Conservation (phyloP, 2,797 vertebrate species). For the Acomys russatus region DNA sequence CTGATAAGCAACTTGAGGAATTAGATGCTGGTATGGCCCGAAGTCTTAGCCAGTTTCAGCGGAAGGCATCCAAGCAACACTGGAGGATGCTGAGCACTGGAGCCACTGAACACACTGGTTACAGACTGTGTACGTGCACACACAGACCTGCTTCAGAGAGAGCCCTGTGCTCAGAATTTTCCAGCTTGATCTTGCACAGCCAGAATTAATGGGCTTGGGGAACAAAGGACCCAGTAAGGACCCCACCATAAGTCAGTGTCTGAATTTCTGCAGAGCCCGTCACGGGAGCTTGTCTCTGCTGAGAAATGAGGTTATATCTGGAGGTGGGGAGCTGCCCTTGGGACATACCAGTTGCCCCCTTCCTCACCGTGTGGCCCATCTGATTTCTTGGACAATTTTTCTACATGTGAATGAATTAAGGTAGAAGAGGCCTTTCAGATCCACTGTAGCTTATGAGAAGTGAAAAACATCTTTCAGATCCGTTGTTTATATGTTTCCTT, state of each 20-base stretch:
- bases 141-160: not conserved
- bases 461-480: not conserved
- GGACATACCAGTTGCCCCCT: constrained; percentile 51
- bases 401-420: constrained; percentile 13
- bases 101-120: not conserved
- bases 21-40: not conserved
- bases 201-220: not conserved
- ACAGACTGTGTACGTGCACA: not conserved
- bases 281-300: constrained; percentile 49
- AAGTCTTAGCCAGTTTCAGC: too few relatives aligned
- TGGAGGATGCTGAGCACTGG: not conserved
- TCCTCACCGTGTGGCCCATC: not conserved
- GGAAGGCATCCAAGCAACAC: not conserved
- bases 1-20: not conserved
- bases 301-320: constrained; percentile 60
- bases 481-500: not conserved
- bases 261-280: not conserved
- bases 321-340: constrained; percentile 47
- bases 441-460: too few relatives aligned
- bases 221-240: not conserved
- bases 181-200: not conserved
- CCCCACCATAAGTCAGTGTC: not conserved
- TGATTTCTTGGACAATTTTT: constrained; percentile 58
- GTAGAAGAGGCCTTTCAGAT: constrained; percentile 24
- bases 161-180: not conserved